phyloP scores from a whole-genome alignment of 2,888 invertebrate species.

The Eurytoma californica region DNA sequence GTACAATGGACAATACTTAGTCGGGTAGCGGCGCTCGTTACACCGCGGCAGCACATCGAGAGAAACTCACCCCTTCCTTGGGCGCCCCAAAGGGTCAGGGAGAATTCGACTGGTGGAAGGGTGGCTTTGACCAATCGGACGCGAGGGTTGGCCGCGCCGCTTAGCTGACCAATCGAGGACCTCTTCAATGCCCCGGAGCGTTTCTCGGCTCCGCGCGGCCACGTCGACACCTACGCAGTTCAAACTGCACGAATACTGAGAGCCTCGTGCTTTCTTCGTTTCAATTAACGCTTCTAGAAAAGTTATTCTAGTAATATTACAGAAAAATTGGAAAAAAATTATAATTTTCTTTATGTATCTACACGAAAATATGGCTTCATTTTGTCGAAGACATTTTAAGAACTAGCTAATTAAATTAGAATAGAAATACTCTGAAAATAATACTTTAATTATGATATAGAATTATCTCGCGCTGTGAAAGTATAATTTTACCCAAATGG shows the following conservation, averaged over 20 bases:
- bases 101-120: conserved; percentile 61
- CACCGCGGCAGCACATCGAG: background rate
- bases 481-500: too few relatives aligned
- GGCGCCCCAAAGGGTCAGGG: conserved; percentile 48
- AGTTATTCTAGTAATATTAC: too few relatives aligned
- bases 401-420: too few relatives aligned
- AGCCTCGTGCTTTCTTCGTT: conserved; percentile 11
- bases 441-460: too few relatives aligned
- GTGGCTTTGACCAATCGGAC: conserved; percentile 70
- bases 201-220: conserved; percentile 45
- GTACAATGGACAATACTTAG: conserved; percentile 44
- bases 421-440: too few relatives aligned
- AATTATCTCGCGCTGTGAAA: too few relatives aligned
- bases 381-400: too few relatives aligned
- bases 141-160: conserved; percentile 69
- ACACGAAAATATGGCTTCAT: too few relatives aligned
- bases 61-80: conserved; percentile 46
- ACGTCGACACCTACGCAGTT: background rate
- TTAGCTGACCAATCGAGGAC: conserved; percentile 71
- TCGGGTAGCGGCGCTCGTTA: conserved; percentile 1
- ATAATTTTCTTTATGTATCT: too few relatives aligned
- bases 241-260: background rate
- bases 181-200: conserved; percentile 50
- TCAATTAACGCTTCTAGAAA: background rate
- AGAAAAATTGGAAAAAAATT: too few relatives aligned